A percentile compares a stretch with the other conserved stretches of the same genome.
Conservation (phyloP, 1,140 invertebrate genomes). For the Drosophila fuyamai region DNA sequence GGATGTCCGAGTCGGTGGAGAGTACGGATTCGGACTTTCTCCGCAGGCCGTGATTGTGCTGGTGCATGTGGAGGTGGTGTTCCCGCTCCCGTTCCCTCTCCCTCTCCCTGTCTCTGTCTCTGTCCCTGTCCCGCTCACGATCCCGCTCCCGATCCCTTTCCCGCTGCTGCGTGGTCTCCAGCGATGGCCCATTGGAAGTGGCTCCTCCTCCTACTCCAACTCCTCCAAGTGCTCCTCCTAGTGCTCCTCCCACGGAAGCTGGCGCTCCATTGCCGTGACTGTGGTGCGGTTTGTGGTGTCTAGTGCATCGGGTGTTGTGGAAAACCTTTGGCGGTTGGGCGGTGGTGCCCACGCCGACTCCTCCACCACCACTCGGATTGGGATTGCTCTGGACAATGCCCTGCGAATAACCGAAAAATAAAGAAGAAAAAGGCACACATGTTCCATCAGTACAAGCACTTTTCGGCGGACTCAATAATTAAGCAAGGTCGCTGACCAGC, state of each 20-base stretch:
- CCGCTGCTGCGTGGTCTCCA: slow-evolving; percentile 34
- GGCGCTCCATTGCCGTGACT: slow-evolving; percentile 41
- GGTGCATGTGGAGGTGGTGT: slow-evolving; percentile 68
- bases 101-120: slow-evolving; percentile 19
- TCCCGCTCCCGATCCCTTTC: slow-evolving; percentile 19
- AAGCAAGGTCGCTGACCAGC: slow-evolving; percentile 66
- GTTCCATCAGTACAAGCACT: slow-evolving; percentile 6
- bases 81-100: slow-evolving; percentile 37
- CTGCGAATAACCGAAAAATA: slow-evolving; percentile 33
- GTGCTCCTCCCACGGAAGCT: not conserved
- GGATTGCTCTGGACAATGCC: slow-evolving; percentile 76
- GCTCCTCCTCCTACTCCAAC: not conserved
- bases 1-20: slow-evolving; percentile 93
- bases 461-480: slow-evolving; percentile 27
- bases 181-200: slow-evolving; percentile 16
- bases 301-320: slow-evolving; percentile 80
- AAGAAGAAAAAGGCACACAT: slow-evolving; percentile 18
- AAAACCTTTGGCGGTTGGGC: slow-evolving; percentile 72
- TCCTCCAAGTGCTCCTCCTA: not conserved
- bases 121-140: slow-evolving; percentile 19
- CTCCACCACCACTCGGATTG: slow-evolving; percentile 54
- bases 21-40: slow-evolving; percentile 90
- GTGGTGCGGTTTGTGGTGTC: slow-evolving; percentile 79
- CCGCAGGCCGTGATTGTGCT: slow-evolving; percentile 63
- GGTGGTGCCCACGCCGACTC: slow-evolving; percentile 26